Evolutionary conservation across 2,888 invertebrate species (phyloP), one percentile per base, ranked within the genome.

Genomic region (Acleris laterana): DNA sequence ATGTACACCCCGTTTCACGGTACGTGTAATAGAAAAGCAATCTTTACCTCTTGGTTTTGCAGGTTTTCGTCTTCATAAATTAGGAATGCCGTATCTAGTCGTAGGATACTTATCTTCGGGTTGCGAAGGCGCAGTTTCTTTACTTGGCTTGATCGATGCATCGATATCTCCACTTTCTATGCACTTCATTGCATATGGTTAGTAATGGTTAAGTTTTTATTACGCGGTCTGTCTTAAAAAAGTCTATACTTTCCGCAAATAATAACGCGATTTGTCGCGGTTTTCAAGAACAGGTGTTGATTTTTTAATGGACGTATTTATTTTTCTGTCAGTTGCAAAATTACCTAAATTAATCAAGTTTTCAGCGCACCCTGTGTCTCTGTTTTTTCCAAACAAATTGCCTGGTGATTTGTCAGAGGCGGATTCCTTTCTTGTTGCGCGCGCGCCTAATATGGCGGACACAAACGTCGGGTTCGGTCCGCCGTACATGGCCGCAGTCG

Each of bases 321-420:
- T 3, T 11, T 11, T 32, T 38, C 38, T 38, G 38, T 38, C 22
- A 9, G 5, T 20, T 19, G 13, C 38, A 49, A 28, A 49, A 32
- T 1, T 19, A 13, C 32, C 6, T 20, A 49, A 59, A 60, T 63
- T 69, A 51, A 52, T 63, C 49, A 48, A 56, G 38, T 56, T 69
- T 72, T 70, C 58, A 52, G 60, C 58, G 68, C 73, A 73, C 67
- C 77, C 76, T 71, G 76, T 71, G 69, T 62, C 63, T 57, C 63
- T 50, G 69, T 74, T 65, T 57, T 63, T 57, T 74, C 66, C 68
- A 85, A 88, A 89, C 89, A 90, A 90, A 92, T 90, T 87, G 87
- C 81, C 81, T 76, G 79, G 89, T 85, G 87, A 92, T 92, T 92
- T 92, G 92, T 93, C 92, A 89, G 87, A 75, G 80, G 78, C 81